A percentile compares a stretch with the other conserved stretches of the same genome.
Evolutionary conservation across 2,797 vertebrate genomes (phyloP).

Genomic region (Helicolenus hilgendorfi): DNA sequence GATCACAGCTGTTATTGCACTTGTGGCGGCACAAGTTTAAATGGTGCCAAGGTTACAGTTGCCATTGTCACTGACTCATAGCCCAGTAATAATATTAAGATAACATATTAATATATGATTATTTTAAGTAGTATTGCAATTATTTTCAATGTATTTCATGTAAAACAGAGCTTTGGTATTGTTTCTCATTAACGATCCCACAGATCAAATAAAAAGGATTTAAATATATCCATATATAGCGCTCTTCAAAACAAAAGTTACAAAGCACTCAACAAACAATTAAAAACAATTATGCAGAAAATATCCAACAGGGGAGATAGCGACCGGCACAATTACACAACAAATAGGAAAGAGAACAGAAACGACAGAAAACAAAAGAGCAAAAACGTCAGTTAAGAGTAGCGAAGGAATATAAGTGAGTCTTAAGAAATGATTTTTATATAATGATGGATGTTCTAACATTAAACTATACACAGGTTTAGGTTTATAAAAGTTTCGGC

Average conservation of each 20-base stretch:
- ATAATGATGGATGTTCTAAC: background rate
- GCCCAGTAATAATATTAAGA: too few species aligned
- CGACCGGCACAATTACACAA: background rate
- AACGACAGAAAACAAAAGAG: background rate
- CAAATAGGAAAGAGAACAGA: background rate
- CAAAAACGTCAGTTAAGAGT: background rate
- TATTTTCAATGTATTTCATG: too few species aligned
- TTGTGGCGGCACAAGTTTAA: too few species aligned
- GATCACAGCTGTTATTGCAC: too few species aligned
- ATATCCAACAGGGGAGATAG: background rate
- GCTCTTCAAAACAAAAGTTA: background rate
- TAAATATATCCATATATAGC: background rate
- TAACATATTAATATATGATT: too few species aligned
- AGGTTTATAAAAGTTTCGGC: background rate
- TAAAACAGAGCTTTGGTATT: too few species aligned
- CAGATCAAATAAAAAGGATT: background rate
- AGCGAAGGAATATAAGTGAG: background rate
- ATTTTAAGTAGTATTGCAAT: too few species aligned
- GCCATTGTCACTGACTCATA: too few species aligned
- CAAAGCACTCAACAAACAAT: background rate
- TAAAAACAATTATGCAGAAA: background rate
- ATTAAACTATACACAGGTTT: background rate
- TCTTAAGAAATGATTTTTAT: background rate
- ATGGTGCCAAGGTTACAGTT: too few species aligned
- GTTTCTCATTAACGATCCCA: too few species aligned